Percentiles rank a stretch among this genome's conserved stretches.
Conservation (phyloP, 2,113 vertebrate genomes). For the Dolichallabes microphthalmus region DNA sequence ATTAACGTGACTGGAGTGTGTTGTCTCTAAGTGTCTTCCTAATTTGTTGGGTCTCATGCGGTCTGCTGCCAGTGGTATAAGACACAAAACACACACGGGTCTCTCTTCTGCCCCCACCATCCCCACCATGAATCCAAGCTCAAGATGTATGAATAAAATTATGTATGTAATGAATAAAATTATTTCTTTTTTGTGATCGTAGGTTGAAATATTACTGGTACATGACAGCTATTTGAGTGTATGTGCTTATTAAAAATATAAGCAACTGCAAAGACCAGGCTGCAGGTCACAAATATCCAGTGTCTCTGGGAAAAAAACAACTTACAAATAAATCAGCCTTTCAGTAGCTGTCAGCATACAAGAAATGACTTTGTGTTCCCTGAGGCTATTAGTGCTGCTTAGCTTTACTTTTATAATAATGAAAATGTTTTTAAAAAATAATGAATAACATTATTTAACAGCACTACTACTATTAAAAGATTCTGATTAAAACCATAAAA, state of each 20-base stretch:
- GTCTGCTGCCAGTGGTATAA: no score
- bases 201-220: not conserved
- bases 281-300: slow-evolving; percentile 41
- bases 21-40: no score
- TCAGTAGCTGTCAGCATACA: slow-evolving; percentile 7
- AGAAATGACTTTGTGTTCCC: slow-evolving; percentile 18
- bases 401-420: not conserved
- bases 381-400: not conserved
- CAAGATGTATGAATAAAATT: no score
- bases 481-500: not conserved
- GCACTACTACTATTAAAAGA: not conserved
- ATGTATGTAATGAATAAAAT: not conserved
- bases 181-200: not conserved
- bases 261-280: slow-evolving; percentile 14
- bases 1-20: no score
- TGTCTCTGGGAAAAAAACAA: slow-evolving; percentile 31
- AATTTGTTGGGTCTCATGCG: no score
- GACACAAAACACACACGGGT: no score
- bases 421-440: not conserved
- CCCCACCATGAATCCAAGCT: no score
- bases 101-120: no score
- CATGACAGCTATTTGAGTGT: not conserved
- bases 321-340: slow-evolving; percentile 15
- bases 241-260: not conserved
- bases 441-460: not conserved